Base-by-base conservation (phyloP, 2,113 vertebrate genomes). In the Gopherus evgoodei region DNA sequence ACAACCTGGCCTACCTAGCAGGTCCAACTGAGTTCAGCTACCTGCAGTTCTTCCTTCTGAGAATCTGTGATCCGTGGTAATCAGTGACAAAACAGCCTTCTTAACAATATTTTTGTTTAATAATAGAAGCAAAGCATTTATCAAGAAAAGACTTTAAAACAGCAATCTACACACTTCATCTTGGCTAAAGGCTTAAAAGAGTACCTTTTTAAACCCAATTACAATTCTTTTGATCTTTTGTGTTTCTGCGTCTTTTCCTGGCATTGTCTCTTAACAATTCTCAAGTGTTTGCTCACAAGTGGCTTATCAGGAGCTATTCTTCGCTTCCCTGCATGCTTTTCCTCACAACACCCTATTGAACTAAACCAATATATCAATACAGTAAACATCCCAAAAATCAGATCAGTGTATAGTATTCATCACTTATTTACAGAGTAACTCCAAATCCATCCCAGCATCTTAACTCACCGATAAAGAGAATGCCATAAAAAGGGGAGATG, bases 111-210 rank as follows among this genome's bases (percentile, higher is more conserved):
- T 0, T 11, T 5, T 52, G 31, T 35, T 65, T 21, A 49, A 21
- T 29, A 6, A 0, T 1, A 11, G 62, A 0, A 11, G 0, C 0
- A 0, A 49, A 62, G 25, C 11, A 1, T 47, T 54, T 0, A 0
- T 54, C 4, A 16, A 16, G 10, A 21, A 42, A 17, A 22, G 47
- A 54, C 6, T 54, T 54, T 54, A 22, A 22, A 54, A 54, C 53
- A 54, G 53, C 53, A 54, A 7, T 86, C 78, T 38, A 0, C 0
- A 1, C 9, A 11, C 25, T 56, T 57, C 56, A 57, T 57, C 4
- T 57, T 57, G 56, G 56, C 25, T 57, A 27, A 57, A 25, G 56
- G 25, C 24, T 57, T 57, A 57, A 57, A 27, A 27, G 25, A 27
- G 19, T 57, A 25, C 56, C 56, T 57, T 57, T 53, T 78, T 25